Conservation (phyloP, 2,888 invertebrate genomes). For the Amphipoea oculea region DNA sequence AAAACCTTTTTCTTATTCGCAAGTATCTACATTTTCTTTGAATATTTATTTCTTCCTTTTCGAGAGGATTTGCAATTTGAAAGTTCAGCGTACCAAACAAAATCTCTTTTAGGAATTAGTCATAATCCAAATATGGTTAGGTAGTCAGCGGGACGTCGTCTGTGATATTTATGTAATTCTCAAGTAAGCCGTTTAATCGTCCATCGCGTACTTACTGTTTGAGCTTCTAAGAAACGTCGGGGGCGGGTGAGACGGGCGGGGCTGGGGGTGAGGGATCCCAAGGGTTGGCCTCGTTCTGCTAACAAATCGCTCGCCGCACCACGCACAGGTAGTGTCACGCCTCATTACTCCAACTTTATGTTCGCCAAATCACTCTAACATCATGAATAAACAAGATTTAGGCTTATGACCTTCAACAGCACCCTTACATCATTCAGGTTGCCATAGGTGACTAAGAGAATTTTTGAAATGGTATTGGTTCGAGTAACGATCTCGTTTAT, state of each 20-base stretch:
- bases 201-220: slow-evolving; percentile 83
- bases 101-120: slow-evolving; percentile 76
- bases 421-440: slow-evolving; percentile 56
- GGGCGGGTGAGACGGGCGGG: slow-evolving; percentile 57
- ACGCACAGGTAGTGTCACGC: slow-evolving; percentile 84
- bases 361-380: slow-evolving; percentile 81
- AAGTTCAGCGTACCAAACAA: slow-evolving; percentile 66
- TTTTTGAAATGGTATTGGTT: slow-evolving; percentile 31
- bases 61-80: slow-evolving; percentile 61
- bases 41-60: slow-evolving; percentile 60
- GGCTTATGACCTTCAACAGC: slow-evolving; percentile 68
- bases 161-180: slow-evolving; percentile 82
- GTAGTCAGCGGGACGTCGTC: slow-evolving; percentile 74
- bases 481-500: slow-evolving; percentile 13
- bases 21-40: slow-evolving; percentile 45
- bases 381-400: slow-evolving; percentile 82
- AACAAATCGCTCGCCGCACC: slow-evolving; percentile 81
- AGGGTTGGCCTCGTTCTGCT: slow-evolving; percentile 77
- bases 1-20: slow-evolving; percentile 62
- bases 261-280: slow-evolving; percentile 63
- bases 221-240: slow-evolving; percentile 74
- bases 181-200: slow-evolving; percentile 83
- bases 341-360: slow-evolving; percentile 85
- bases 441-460: slow-evolving; percentile 8
- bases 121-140: slow-evolving; percentile 76